Conservation (phyloP, 2,797 vertebrate species). For the Mareca strepera region DNA sequence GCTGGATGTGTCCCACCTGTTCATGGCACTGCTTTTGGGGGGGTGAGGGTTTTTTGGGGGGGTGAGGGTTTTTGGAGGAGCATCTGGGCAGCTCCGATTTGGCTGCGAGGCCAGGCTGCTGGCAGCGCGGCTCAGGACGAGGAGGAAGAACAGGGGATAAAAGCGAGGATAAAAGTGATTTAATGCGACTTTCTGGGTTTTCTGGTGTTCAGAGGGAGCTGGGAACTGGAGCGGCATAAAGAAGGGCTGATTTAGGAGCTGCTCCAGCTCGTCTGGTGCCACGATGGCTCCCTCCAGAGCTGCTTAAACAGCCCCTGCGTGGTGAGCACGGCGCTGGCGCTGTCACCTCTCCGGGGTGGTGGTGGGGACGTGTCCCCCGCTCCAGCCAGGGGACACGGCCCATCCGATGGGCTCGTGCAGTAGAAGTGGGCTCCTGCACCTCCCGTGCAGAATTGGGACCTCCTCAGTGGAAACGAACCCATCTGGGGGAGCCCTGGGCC, state of each 20-base stretch:
- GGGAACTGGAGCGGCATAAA: not conserved
- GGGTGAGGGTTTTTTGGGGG: not conserved
- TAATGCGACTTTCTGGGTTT: not conserved
- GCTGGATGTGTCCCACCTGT: not conserved
- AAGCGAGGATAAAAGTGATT: conserved; percentile 37
- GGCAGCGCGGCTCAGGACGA: accelerated
- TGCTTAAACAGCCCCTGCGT: not conserved
- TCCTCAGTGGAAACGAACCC: accelerated
- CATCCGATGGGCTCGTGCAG: accelerated
- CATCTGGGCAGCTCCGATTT: accelerated
- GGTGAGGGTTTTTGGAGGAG: not conserved
- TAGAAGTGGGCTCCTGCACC: not conserved
- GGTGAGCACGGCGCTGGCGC: not conserved
- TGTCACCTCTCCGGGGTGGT: accelerated
- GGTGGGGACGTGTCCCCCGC: not conserved
- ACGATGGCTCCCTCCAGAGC: not conserved
- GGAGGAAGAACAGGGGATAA: not conserved
- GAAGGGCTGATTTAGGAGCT: conserved; percentile 20
- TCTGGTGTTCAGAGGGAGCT: not conserved
- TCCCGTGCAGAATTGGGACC: accelerated
- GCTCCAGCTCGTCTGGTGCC: not conserved
- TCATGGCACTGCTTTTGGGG: not conserved
- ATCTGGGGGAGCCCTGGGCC: not conserved
- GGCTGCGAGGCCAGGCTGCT: not conserved
- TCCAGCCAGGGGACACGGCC: accelerated